Percentiles rank a stretch among this genome's conserved stretches.
These are phyloP conservation scores for Melanchra persicariae DNA, from an alignment of 2,888 invertebrate species.

Conservation along the genomic window DNA sequence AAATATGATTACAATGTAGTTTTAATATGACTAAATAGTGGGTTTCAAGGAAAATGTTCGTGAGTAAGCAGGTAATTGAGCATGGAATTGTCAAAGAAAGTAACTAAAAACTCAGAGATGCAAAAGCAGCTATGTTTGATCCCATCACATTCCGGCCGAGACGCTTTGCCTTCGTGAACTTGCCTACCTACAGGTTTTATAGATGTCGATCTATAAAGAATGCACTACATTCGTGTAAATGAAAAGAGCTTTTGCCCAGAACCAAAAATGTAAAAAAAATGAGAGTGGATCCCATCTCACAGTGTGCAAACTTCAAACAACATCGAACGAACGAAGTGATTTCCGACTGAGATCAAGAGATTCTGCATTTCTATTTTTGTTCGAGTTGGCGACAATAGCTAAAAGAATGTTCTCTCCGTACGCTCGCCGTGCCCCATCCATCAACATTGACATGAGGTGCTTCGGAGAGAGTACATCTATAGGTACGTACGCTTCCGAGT, in stretches of 20 bases:
- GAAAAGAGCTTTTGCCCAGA: conserved; percentile 33
- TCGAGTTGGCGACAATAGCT: conserved; percentile 54
- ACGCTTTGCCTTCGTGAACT: not conserved
- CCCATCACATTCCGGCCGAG: not conserved
- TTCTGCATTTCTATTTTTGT: conserved; percentile 56
- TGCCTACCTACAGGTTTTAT: not conserved
- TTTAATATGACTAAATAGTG: not conserved
- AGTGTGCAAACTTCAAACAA: conserved; percentile 50
- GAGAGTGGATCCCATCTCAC: conserved; percentile 28
- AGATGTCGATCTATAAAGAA: conserved; percentile 15
- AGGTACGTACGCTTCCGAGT: conserved; percentile 65
- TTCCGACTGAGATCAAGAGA: conserved; percentile 58
- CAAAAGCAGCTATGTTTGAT: not conserved
- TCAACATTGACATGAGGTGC: conserved; percentile 65
- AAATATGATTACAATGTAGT: conserved; percentile 6
- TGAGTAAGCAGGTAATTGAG: not conserved
- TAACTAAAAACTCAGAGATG: not conserved
- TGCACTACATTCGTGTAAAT: conserved; percentile 32
- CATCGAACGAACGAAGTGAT: conserved; percentile 55
- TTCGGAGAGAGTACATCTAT: conserved; percentile 61
- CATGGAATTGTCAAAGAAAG: not conserved
- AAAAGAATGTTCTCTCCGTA: conserved; percentile 46
- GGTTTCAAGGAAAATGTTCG: conserved; percentile 20
- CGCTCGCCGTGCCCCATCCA: conserved; percentile 59
- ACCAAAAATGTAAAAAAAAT: conserved; percentile 28